Conservation (phyloP, 30 jellyfish, hydroid and myxozoan species). For the Sanderia malayensis region DNA sequence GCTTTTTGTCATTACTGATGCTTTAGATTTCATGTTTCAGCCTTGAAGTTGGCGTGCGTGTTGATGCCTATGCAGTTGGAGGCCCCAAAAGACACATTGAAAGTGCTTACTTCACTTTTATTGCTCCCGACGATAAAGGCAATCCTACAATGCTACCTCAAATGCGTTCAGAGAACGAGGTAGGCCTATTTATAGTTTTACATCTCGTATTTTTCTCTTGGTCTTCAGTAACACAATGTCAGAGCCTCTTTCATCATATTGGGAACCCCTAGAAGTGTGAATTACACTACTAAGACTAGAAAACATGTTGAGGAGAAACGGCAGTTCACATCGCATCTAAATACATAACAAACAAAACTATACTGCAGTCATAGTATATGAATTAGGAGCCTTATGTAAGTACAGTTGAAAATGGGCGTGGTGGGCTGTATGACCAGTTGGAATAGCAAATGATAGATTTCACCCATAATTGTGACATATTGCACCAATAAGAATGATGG, state of each 20-base stretch:
- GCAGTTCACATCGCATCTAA: neutral
- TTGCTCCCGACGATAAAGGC: slow-evolving; percentile 84
- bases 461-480: no score
- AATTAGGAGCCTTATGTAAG: no score
- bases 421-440: no score
- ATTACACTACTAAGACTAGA: neutral
- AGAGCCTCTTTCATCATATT: neutral
- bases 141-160: slow-evolving; percentile 58
- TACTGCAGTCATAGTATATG: no score
- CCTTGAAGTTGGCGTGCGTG: slow-evolving; percentile 90
- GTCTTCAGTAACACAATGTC: neutral
- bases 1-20: neutral
- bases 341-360: neutral
- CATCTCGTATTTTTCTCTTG: no score
- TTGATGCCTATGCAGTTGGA: slow-evolving; percentile 90
- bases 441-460: no score
- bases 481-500: no score
- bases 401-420: no score
- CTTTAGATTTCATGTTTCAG: slow-evolving; percentile 45
- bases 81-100: slow-evolving; percentile 78
- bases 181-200: slow-evolving; percentile 21
- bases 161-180: slow-evolving; percentile 63
- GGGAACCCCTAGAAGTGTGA: neutral
- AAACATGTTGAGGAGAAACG: neutral
- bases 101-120: slow-evolving; percentile 89